Evolutionary conservation across 2,888 invertebrate species (phyloP), one percentile per base, ranked within the genome.

Genomic region (Trissolcus japonicus): DNA sequence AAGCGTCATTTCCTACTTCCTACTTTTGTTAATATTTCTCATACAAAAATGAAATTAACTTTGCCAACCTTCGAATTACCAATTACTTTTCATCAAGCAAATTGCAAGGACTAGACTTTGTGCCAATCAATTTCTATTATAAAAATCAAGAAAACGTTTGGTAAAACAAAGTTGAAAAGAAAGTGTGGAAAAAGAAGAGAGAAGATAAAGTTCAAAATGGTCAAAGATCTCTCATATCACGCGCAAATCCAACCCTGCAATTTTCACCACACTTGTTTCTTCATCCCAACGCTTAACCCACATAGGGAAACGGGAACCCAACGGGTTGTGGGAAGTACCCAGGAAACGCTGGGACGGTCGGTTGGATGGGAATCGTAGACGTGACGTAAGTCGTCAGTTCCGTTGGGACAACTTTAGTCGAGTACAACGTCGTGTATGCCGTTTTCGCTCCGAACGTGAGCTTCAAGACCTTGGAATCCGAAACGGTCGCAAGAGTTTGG

Each of bases 381-480:
- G 96, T 96, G 79, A 96, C 92, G 86, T 94, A 95, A 14, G 95
- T 94, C n/a, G 96, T 96, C 75, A 96, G 88, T 60, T 94, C 91
- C 0, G 96, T 96, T 6, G 96, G 96, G 50, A 96, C 93, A 53
- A 96, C 93, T 83, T 92, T 93, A 46, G 96, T 96, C 1, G 95
- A 94, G 88, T 93, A 96, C 72, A 97, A 91, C 1, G 96, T 96
- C 6, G 96, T 96, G 86, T 94, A 95, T 0, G 96, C 94, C 0
- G 96, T 96, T 88, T 95, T 95, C 40, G 96, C 96, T n/a, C 96
- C 96, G 86, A 96, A 96, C 11, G 96, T 96, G 80, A 96, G 90
- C 89, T 96, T 96, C 77, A 96, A 90, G 61, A 96, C 91, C 89
- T 95, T 94, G 82, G 96, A 95, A 78, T 94, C 93, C 0, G 95